Percentiles rank a stretch among this genome's conserved stretches.
Conservation (phyloP, 92 coral and sea anemone species). For the Actinernus sp. region DNA sequence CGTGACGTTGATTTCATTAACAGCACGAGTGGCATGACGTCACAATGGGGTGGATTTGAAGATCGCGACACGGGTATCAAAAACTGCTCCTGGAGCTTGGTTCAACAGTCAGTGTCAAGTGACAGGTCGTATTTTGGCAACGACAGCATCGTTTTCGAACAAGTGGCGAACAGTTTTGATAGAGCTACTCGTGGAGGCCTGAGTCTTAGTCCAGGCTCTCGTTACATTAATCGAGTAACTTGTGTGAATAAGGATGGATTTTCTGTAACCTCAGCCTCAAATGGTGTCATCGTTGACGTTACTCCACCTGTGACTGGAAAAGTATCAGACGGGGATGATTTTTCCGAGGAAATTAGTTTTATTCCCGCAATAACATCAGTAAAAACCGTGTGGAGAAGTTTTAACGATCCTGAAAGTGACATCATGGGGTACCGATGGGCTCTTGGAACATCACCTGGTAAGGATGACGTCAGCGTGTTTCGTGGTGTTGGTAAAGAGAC, state of each 20-base stretch:
- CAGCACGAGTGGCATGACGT: conserved; percentile 45
- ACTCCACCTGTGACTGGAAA: conserved; percentile 75
- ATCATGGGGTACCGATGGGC: conserved; percentile 90
- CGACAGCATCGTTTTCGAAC: conserved; percentile 51
- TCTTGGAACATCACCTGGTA: conserved; percentile 82
- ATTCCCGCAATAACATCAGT: conserved; percentile 56
- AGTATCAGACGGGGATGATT: conserved; percentile 66
- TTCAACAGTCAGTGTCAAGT: conserved; percentile 67
- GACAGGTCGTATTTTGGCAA: conserved; percentile 63
- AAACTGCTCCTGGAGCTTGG: conserved; percentile 73
- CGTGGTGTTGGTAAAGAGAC: conserved; percentile 65
- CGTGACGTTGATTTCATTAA: conserved; percentile 72
- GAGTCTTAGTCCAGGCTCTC: conserved; percentile 76
- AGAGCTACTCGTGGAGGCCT: conserved; percentile 55
- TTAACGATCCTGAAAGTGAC: conserved; percentile 85
- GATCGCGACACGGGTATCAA: conserved; percentile 78
- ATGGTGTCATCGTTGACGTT: conserved; percentile 84
- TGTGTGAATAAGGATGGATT: conserved; percentile 91
- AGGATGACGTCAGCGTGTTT: conserved; percentile 70
- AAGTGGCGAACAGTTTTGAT: conserved; percentile 55
- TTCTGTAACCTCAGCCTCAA: conserved; percentile 63
- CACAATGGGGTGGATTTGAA: conserved; percentile 77
- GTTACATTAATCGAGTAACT: conserved; percentile 74
- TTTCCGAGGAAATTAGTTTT: conserved; percentile 49
- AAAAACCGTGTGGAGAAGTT: conserved; percentile 69